Conservation (phyloP, 1,140 invertebrate species). For the Cardiocondyla obscurior region DNA sequence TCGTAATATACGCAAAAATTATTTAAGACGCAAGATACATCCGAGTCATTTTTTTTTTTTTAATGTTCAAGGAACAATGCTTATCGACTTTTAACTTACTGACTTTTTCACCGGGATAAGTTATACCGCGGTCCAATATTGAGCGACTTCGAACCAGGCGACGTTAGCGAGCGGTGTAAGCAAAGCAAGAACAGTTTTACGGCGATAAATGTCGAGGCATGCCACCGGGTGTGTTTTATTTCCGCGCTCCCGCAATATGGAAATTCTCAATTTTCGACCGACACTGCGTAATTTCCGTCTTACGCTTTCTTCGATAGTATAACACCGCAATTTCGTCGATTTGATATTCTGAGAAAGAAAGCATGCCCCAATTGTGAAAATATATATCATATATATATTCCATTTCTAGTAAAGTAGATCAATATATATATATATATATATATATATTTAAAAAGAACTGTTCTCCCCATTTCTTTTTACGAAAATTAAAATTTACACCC, state of each 20-base stretch:
- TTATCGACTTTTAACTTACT: constrained; percentile 41
- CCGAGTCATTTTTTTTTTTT: neutral
- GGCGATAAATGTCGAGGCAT: constrained; percentile 58
- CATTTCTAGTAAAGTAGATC: neutral
- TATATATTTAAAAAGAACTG: too few relatives aligned
- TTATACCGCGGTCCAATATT: constrained; percentile 48
- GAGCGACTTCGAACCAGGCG: neutral
- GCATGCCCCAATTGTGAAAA: neutral
- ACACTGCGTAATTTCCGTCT: constrained; percentile 54
- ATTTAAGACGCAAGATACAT: too few relatives aligned
- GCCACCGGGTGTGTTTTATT: constrained; percentile 58
- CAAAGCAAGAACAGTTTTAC: constrained; percentile 60
- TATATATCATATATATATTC: neutral
- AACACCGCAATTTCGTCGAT: neutral
- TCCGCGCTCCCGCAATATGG: constrained; percentile 42
- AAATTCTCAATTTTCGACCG: constrained; percentile 57
- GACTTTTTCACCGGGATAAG: constrained; percentile 18
- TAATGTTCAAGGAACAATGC: neutral
- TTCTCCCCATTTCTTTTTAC: neutral
- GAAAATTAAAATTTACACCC: neutral
- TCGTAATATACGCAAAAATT: too few relatives aligned
- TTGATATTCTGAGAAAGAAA: neutral
- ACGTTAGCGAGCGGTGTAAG: constrained; percentile 43
- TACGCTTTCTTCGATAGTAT: neutral
- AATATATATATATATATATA: too few relatives aligned